phyloP scores from a whole-genome alignment of 1,140 invertebrate genomes.

The Caerostris darwini region DNA sequence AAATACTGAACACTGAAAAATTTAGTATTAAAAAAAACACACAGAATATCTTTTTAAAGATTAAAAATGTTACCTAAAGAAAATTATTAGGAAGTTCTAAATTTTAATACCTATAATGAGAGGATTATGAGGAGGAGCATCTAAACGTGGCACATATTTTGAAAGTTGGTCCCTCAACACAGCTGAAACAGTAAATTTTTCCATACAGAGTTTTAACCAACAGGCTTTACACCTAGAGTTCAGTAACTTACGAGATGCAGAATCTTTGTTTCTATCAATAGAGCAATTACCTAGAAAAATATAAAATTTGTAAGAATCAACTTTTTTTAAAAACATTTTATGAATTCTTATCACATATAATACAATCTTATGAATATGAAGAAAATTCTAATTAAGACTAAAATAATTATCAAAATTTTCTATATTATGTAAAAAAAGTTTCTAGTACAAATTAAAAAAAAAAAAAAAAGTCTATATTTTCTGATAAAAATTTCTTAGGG shows the following conservation, averaged over 20 bases:
- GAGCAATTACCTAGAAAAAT: slow-evolving; percentile 66
- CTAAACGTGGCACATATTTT: slow-evolving; percentile 82
- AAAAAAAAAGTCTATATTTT: too few relatives aligned
- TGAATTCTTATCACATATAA: too few relatives aligned
- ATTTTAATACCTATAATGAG: slow-evolving; percentile 48
- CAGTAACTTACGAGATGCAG: slow-evolving; percentile 79
- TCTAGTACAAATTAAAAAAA: too few relatives aligned
- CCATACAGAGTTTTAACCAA: slow-evolving; percentile 92
- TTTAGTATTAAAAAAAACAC: not conserved
- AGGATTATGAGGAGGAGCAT: slow-evolving; percentile 71
- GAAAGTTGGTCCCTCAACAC: slow-evolving; percentile 79
- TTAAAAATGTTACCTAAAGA: not conserved
- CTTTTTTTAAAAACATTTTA: too few relatives aligned
- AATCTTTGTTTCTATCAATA: slow-evolving; percentile 68
- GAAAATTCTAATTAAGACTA: too few relatives aligned
- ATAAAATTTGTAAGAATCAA: too few relatives aligned
- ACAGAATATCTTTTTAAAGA: not conserved
- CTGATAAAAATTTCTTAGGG: too few relatives aligned
- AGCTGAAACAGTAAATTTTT: slow-evolving; percentile 87
- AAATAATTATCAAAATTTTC: too few relatives aligned
- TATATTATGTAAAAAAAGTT: too few relatives aligned
- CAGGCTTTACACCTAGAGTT: slow-evolving; percentile 88
- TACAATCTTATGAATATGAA: too few relatives aligned
- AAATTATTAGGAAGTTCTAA: not conserved
- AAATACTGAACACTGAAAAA: not conserved